Percentiles rank a stretch among this genome's conserved stretches.
phyloP scores from a whole-genome alignment of 2,888 invertebrate species.

The Agrenia bidenticulata region DNA sequence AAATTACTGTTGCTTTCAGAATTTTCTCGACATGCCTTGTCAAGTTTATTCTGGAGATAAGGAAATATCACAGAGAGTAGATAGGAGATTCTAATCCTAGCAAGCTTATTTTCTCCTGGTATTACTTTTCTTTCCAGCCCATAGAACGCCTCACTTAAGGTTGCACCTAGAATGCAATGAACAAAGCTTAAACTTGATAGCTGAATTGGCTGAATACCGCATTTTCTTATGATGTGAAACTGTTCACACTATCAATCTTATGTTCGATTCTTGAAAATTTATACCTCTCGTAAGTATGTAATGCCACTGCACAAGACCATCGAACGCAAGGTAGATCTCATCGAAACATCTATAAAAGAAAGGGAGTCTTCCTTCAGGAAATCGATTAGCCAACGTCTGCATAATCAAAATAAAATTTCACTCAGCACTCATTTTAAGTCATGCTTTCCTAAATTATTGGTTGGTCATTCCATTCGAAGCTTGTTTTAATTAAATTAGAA shows the following conservation, averaged over 20 bases:
- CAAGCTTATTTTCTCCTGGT: slow-evolving; percentile 7
- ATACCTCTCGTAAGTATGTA: slow-evolving; percentile 47
- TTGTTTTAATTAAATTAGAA: too few relatives aligned
- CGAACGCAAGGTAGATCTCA: slow-evolving; percentile 43
- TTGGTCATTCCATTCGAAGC: too few relatives aligned
- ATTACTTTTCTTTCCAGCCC: slow-evolving; percentile 42
- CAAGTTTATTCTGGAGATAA: slow-evolving; percentile 34
- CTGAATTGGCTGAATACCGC: too few relatives aligned
- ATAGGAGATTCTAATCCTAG: slow-evolving; percentile 28
- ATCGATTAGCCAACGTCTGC: slow-evolving; percentile 38
- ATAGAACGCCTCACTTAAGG: slow-evolving; percentile 48
- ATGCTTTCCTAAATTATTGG: too few relatives aligned
- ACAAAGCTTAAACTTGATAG: neutral
- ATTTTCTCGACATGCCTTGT: slow-evolving; percentile 11
- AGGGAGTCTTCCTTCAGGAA: slow-evolving; percentile 36
- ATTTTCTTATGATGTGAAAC: too few relatives aligned
- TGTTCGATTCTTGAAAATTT: neutral
- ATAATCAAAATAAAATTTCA: slow-evolving; percentile 5
- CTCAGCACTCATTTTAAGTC: too few relatives aligned
- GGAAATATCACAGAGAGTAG: slow-evolving; percentile 30
- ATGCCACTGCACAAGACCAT: slow-evolving; percentile 44
- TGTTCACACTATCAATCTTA: neutral
- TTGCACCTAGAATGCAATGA: slow-evolving; percentile 39
- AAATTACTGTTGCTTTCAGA: too few relatives aligned
- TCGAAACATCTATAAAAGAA: slow-evolving; percentile 40